These are phyloP conservation scores for Melanotaenia duboulayi DNA, from an alignment of 2,113 vertebrate species.

Conservation along the genomic window DNA sequence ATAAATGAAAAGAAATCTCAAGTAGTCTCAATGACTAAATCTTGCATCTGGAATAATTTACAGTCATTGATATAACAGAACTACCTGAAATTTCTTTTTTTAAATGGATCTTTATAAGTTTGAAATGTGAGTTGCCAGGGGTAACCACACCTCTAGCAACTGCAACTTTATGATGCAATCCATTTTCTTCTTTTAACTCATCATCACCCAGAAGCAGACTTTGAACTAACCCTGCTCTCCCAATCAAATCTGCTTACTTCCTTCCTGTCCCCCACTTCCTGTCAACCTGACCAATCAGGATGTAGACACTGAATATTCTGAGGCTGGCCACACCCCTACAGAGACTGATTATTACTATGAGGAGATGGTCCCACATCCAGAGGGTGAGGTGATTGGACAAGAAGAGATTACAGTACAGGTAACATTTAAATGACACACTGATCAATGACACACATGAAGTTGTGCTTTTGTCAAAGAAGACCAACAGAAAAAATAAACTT, in stretches of 20 bases:
- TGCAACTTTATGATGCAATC: conserved; percentile 67
- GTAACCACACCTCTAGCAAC: conserved; percentile 39
- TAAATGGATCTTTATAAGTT: conserved; percentile 52
- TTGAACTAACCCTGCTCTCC: conserved; percentile 78
- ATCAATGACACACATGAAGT: conserved; percentile 8
- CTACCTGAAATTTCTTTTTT: conserved; percentile 70
- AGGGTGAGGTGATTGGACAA: conserved; percentile 80
- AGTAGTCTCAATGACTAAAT: conserved; percentile 62
- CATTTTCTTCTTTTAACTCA: conserved; percentile 74
- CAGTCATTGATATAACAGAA: conserved; percentile 56
- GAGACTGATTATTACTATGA: conserved; percentile 85
- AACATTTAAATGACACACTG: conserved; percentile 66
- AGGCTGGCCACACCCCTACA: conserved; percentile 83
- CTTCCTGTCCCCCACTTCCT: conserved; percentile 75
- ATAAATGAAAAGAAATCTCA: conserved; percentile 70
- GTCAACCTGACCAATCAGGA: conserved; percentile 82
- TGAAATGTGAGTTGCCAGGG: conserved; percentile 65
- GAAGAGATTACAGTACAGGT: conserved; percentile 76
- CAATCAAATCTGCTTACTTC: conserved; percentile 81
- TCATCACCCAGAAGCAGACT: conserved; percentile 63
- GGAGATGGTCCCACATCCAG: conserved; percentile 72
- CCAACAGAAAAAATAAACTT: not conserved
- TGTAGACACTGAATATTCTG: conserved; percentile 81
- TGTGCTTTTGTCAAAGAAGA: not conserved
- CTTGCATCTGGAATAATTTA: conserved; percentile 58